These are phyloP conservation scores for Mycetomoellerius zeteki DNA, from an alignment of 1,140 invertebrate species.

Conservation along the genomic window DNA sequence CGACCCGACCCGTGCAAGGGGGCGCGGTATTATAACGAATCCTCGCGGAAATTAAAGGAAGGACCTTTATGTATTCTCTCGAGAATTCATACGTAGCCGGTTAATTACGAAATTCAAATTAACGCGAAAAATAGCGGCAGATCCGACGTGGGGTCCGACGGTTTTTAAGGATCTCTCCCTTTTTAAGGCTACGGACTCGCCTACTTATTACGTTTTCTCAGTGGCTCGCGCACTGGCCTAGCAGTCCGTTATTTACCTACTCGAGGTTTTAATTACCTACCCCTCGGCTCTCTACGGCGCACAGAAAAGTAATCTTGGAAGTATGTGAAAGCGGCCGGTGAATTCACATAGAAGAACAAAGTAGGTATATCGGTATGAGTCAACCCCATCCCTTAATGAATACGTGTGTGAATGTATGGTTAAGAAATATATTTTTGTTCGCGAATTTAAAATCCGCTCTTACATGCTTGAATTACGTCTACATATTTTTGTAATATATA, in stretches of 20 bases:
- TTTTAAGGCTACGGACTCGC: conserved; percentile 84
- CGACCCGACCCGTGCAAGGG: conserved; percentile 65
- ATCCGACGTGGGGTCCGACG: conserved; percentile 77
- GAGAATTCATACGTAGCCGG: conserved; percentile 83
- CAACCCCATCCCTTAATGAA: conserved; percentile 69
- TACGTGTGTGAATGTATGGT: conserved; percentile 51
- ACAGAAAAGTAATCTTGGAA: conserved; percentile 79
- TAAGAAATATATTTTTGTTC: conserved; percentile 34
- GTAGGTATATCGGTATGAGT: conserved; percentile 74
- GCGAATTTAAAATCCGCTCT: not conserved
- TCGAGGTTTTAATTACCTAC: conserved; percentile 87
- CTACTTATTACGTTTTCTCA: conserved; percentile 79
- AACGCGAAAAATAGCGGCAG: conserved; percentile 86
- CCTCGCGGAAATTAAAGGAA: conserved; percentile 85
- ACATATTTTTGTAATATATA: not conserved
- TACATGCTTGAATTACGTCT: not conserved
- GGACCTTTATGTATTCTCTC: conserved; percentile 84
- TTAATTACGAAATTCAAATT: conserved; percentile 88
- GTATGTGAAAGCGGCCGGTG: conserved; percentile 75
- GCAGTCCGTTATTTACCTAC: conserved; percentile 87
- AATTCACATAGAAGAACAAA: conserved; percentile 74
- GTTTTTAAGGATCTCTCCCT: conserved; percentile 84
- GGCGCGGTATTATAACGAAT: conserved; percentile 80
- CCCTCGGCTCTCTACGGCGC: conserved; percentile 65
- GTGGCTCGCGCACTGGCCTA: conserved; percentile 75